A percentile compares a stretch with the other conserved stretches of the same genome.
phyloP scores from a whole-genome alignment of 1,140 invertebrate genomes.

The Ctenoplectra terminalis region DNA sequence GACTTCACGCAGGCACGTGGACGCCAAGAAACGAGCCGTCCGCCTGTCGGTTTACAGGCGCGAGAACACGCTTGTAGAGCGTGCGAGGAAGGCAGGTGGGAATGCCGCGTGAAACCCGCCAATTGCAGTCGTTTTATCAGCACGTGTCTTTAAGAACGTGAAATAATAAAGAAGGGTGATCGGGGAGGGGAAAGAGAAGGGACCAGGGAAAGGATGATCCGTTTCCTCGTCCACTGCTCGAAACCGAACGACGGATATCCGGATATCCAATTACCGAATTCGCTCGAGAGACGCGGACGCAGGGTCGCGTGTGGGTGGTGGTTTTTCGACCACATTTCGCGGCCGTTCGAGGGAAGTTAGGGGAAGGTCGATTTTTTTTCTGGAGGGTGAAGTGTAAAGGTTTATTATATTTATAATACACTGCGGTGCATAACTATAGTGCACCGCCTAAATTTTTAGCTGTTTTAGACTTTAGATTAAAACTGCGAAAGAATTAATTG shows the following conservation, averaged over 20 bases:
- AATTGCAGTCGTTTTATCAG: slow-evolving; percentile 66
- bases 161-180: slow-evolving; percentile 23
- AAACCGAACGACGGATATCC: slow-evolving; percentile 45
- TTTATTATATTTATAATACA: no score
- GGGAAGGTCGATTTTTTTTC: not conserved
- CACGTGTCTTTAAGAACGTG: slow-evolving; percentile 52
- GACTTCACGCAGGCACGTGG: slow-evolving; percentile 58
- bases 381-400: no score
- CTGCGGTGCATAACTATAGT: no score
- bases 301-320: not conserved
- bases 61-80: slow-evolving; percentile 34
- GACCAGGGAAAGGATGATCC: slow-evolving; percentile 36
- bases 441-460: no score
- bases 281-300: not conserved
- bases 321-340: not conserved
- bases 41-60: slow-evolving; percentile 24
- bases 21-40: slow-evolving; percentile 19
- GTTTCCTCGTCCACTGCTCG: slow-evolving; percentile 28
- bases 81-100: slow-evolving; percentile 59
- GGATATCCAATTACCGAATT: slow-evolving; percentile 55
- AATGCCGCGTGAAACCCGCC: slow-evolving; percentile 62
- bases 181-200: not conserved
- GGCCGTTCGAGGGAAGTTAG: not conserved
- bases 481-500: no score
- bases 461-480: no score